Base-by-base conservation (phyloP, 2,888 invertebrate species). In the Gerris lacustris region DNA sequence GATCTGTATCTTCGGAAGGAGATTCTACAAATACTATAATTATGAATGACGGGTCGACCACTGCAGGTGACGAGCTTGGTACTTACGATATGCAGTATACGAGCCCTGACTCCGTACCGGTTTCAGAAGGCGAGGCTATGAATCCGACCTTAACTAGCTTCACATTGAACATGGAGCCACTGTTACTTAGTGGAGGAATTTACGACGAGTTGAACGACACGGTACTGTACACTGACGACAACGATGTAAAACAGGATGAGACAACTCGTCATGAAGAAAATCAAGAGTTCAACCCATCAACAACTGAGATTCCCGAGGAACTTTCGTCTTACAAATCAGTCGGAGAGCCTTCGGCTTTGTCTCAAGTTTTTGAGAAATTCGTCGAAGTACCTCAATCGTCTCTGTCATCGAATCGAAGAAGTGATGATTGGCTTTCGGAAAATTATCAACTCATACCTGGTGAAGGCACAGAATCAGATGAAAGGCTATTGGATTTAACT, bases 401-500 rank as follows among this genome's bases (percentile, higher is more conserved):
- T 11, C 11, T 9, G 55, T 55, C 55, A 5, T 55, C 55, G 17
- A 64, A n/a, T n/a, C 9, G 64, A 64, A n/a, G 64, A 64, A 64
- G 64, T 64, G 64, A 64, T 6, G 64, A 64, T 64, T 64, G 64
- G 64, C 17, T 64, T n/a, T 18, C 64, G 17, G 64, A n/a, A n/a
- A n/a, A 9, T 9, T 11, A 11, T 55, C 55, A 55, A 55, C 15
- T 11, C 55, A 55, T 55, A 55, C 55, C 55, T 55, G 55, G 55
- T 11, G 55, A 55, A 11, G 55, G 55, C 15, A 55, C 9, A 11
- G 55, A 55, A 55, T 31, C 31, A 31, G 55, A 55, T 55, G 55
- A 55, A 55, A 31, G 31, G 31, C 2, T 2, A 31, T 11, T 55
- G 55, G 55, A 55, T 55, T 55, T 55, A 55, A 9, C 1, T 55